Conservation (phyloP, 1,140 invertebrate species). For the Spodoptera litura region DNA sequence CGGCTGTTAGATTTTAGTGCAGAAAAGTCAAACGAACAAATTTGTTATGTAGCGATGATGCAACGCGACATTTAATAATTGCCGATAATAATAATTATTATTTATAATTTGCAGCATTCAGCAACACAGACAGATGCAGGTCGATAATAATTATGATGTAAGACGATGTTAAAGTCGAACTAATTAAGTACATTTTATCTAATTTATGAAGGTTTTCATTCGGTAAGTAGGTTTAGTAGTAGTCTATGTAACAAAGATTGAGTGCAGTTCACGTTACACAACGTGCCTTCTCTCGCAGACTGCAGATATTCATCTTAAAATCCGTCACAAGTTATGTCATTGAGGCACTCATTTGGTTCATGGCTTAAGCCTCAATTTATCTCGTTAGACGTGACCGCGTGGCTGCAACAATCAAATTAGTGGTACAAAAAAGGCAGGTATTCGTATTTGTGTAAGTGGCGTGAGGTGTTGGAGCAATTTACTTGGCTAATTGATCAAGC, state of each 20-base stretch:
- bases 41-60: constrained; percentile 35
- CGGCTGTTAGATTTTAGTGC: constrained; percentile 41
- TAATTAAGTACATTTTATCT: constrained; percentile 30
- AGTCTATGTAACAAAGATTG: not conserved
- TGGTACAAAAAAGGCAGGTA: constrained; percentile 9
- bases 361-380: constrained; percentile 29
- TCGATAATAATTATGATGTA: constrained; percentile 41
- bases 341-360: constrained; percentile 35
- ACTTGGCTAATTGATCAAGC: constrained; percentile 46
- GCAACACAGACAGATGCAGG: constrained; percentile 17
- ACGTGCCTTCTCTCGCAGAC: not conserved
- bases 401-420: constrained; percentile 40
- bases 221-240: not conserved
- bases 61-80: constrained; percentile 44
- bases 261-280: constrained; percentile 12
- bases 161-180: constrained; percentile 8
- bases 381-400: constrained; percentile 37
- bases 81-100: constrained; percentile 45
- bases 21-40: constrained; percentile 48
- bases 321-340: constrained; percentile 36
- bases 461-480: constrained; percentile 44
- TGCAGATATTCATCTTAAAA: not conserved
- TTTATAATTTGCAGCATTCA: constrained; percentile 16
- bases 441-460: constrained; percentile 15
- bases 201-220: constrained; percentile 19